A percentile compares a stretch with the other conserved stretches of the same genome.
Conservation (phyloP, 2,113 vertebrate species). For the Sinocyclocheilus anshuiensis region DNA sequence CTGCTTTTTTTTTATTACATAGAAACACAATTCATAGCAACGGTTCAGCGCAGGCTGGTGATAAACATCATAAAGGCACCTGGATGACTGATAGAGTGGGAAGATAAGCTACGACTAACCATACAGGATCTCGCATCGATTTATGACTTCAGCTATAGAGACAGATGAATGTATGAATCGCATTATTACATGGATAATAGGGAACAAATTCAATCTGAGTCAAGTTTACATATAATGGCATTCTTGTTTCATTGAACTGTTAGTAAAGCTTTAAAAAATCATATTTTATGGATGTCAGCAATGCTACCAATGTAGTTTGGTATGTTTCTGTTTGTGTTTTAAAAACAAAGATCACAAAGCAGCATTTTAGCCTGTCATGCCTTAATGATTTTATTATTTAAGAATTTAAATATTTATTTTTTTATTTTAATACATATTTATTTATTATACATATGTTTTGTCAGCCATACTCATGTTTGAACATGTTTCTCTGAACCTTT, state of each 20-base stretch:
- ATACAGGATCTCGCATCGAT: neutral
- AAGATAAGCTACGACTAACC: neutral
- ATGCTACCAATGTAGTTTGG: neutral
- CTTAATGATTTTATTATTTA: neutral
- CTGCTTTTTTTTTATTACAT: constrained; percentile 35
- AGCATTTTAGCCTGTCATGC: neutral
- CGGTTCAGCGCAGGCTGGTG: neutral
- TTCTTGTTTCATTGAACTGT: neutral
- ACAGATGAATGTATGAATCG: neutral
- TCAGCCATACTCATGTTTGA: neutral
- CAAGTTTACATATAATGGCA: neutral
- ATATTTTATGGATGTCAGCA: neutral
- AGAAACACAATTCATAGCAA: constrained; percentile 9
- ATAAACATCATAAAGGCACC: neutral
- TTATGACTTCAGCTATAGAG: neutral
- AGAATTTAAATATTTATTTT: neutral
- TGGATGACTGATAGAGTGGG: neutral
- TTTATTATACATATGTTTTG: neutral
- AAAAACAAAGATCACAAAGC: neutral
- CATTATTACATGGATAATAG: neutral
- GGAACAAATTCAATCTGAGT: neutral
- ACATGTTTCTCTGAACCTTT: too few relatives aligned
- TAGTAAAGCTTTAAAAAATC: neutral
- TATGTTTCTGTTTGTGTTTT: neutral
- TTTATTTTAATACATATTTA: too few relatives aligned